phyloP scores from a whole-genome alignment of 1,140 invertebrate genomes.

The Eumaeus atala region DNA sequence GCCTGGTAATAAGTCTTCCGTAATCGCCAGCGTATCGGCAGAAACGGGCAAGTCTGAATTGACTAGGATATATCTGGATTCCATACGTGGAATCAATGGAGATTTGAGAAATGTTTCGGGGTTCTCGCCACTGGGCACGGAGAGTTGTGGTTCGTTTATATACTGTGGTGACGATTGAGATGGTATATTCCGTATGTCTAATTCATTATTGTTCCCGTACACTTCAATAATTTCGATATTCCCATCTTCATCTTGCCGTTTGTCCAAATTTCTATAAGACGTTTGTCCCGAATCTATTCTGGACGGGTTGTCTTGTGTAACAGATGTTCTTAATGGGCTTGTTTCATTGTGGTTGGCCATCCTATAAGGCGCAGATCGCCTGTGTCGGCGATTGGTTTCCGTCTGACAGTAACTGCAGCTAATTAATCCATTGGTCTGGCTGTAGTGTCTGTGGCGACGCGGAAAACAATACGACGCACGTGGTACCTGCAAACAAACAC shows the following conservation, averaged over 20 bases:
- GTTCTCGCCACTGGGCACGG: not conserved
- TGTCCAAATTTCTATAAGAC: constrained; percentile 1
- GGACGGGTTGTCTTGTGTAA: not conserved
- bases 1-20: not conserved
- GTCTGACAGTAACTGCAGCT: not conserved
- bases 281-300: not conserved
- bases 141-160: not conserved
- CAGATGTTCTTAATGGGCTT: not conserved
- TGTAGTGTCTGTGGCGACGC: not conserved
- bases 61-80: not conserved
- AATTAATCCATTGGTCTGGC: not conserved
- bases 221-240: not conserved
- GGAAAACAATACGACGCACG: not conserved
- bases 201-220: not conserved
- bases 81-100: not conserved
- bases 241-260: not conserved
- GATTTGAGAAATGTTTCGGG: too few relatives aligned
- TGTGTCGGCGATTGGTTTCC: not conserved
- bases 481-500: not conserved
- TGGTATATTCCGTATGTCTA: not conserved
- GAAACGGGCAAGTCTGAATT: not conserved
- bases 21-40: not conserved
- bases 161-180: not conserved
- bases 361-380: not conserved
- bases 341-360: constrained; percentile 5